Percentiles rank a stretch among this genome's conserved stretches.
phyloP scores from a whole-genome alignment of 2,113 vertebrate genomes.

The Podilymbus podiceps region DNA sequence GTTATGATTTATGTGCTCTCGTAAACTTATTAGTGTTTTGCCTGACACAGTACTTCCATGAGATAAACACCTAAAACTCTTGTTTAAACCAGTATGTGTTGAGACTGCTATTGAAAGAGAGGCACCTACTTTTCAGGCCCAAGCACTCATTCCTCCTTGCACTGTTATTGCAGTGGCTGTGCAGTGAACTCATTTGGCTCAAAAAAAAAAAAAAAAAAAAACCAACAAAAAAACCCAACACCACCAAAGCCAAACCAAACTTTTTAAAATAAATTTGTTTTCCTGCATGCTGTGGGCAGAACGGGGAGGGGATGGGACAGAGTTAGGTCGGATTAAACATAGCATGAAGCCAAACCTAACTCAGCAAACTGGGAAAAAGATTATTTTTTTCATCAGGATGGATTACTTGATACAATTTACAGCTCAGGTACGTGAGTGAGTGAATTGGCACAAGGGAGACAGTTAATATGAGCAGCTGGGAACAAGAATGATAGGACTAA shows the following conservation, averaged over 20 bases:
- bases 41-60: neutral
- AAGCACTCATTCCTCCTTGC: fast-evolving
- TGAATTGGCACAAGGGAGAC: neutral
- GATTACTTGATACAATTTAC: neutral
- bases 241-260: too few species aligned
- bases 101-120: neutral
- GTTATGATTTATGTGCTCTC: neutral
- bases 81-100: neutral
- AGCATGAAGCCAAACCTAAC: neutral
- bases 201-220: too few species aligned
- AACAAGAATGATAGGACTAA: neutral
- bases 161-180: neutral
- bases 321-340: neutral
- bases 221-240: too few species aligned
- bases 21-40: neutral
- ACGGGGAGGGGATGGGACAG: neutral
- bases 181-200: neutral
- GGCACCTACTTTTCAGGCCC: neutral
- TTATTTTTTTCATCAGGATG: neutral
- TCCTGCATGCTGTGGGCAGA: neutral
- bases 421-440: neutral
- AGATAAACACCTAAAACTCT: neutral
- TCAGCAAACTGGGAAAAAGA: neutral
- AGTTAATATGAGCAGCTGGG: neutral
- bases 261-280: neutral